Base-by-base conservation (phyloP, 2,797 vertebrate genomes). In the Eulemur mongoz region DNA sequence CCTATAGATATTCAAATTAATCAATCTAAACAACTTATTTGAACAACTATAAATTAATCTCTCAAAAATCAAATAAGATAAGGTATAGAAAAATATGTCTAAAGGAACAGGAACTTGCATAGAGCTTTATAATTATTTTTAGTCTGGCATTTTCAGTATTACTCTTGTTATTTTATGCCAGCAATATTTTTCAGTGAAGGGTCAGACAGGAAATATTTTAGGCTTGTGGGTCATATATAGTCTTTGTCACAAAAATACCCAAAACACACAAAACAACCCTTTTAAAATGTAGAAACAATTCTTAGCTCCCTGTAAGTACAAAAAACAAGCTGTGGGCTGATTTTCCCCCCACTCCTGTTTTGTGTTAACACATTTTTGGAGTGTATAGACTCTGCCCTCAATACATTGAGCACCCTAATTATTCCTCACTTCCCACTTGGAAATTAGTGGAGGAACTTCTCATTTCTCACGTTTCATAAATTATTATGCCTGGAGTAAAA, bases 91-190 rank as follows among this genome's bases (percentile, higher is more conserved):
- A 92, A 91, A 57, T 23, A 80, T 0, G 12, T 85, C 30, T 32
- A 83, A 93, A 91, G 63, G 61, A 72, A 88, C 0, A 95, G 25
- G 48, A 38, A 76, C 40, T 54, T 83, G 40, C 48, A 85, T 0
- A 15, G 22, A 80, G n/a, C 52, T 95, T 95, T 81, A 50, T 63
- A 73, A 87, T 81, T n/a, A 61, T 78, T 54, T 75, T 14, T 88
- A 93, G 27, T 61, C 92, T 2, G 2, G 45, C 50, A 83, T 91
- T 93, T 92, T 57, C 40, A 90, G 65, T 25, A 86, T 50, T 52
- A 86, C 18, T 79, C 27, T 63, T 93, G 22, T 59, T 84, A 93
- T 92, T 97, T 92, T 73, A 65, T 69, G 25, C 11, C 52, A 82
- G 48, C n/a, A 91, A 25, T 11, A 23, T 91, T 94, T 92, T 79